A percentile compares a stretch with the other conserved stretches of the same genome.
Evolutionary conservation across 2,888 invertebrate genomes (phyloP).

Genomic region (Drosophila silvestris): DNA sequence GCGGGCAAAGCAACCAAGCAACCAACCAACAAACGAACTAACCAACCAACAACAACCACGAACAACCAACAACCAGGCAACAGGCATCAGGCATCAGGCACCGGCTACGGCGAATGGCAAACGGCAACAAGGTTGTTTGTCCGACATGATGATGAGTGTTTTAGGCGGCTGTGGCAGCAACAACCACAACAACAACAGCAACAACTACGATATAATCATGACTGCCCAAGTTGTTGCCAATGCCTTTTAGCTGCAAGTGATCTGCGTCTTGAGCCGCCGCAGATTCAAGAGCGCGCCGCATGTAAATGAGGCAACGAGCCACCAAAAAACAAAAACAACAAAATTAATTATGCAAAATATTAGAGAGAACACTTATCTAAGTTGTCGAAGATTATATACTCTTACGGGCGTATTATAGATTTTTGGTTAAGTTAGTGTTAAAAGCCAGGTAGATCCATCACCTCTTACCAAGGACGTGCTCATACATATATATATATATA

Average conservation of each 20-base stretch:
- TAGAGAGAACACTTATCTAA: constrained; percentile 6
- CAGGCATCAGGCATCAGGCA: constrained; percentile 29
- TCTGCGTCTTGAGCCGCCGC: constrained; percentile 58
- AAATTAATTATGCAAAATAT: constrained; percentile 7
- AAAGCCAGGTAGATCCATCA: background rate
- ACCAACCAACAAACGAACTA: constrained; percentile 22
- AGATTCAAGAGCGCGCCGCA: constrained; percentile 67
- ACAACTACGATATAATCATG: constrained; percentile 65
- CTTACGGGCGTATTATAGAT: background rate
- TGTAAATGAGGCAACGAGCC: constrained; percentile 69
- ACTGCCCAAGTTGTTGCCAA: constrained; percentile 75
- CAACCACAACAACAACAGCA: constrained; percentile 35
- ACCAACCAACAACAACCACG: constrained; percentile 31
- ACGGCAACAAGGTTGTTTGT: constrained; percentile 79
- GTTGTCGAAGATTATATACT: background rate
- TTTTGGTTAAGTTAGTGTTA: background rate
- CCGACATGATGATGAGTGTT: constrained; percentile 81
- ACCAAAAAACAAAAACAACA: constrained; percentile 4
- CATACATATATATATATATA: background rate
- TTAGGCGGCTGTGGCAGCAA: constrained; percentile 67
- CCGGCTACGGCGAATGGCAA: constrained; percentile 49
- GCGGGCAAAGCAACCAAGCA: constrained; percentile 33
- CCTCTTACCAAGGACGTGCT: background rate
- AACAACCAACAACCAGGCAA: constrained; percentile 32
- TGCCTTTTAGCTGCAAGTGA: constrained; percentile 62